Evolutionary conservation across 2,113 vertebrate species (phyloP).

Genomic region (Salvator merianae): DNA sequence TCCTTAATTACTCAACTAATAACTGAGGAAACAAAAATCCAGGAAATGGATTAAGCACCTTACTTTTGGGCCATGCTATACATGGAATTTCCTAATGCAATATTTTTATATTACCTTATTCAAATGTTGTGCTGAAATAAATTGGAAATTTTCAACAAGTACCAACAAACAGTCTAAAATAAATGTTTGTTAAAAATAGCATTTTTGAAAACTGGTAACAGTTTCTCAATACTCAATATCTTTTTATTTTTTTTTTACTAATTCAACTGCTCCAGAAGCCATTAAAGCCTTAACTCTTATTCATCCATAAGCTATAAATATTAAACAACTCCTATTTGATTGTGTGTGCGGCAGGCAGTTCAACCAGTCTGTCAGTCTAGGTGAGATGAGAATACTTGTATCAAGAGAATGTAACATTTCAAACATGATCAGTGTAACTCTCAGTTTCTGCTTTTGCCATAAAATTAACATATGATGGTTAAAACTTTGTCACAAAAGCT

Average conservation of each 20-base stretch:
- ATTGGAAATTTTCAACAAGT: slow-evolving; percentile 55
- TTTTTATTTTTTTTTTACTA: slow-evolving; percentile 32
- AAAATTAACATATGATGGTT: slow-evolving; percentile 28
- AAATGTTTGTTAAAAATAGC: slow-evolving; percentile 43
- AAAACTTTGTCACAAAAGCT: slow-evolving; percentile 60
- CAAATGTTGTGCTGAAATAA: slow-evolving; percentile 45
- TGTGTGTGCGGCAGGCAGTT: slow-evolving; percentile 53
- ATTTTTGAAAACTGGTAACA: slow-evolving; percentile 36
- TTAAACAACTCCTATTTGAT: slow-evolving; percentile 45
- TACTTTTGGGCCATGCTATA: slow-evolving; percentile 22
- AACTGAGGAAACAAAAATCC: slow-evolving; percentile 27
- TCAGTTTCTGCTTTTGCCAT: slow-evolving; percentile 18
- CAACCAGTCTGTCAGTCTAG: slow-evolving; percentile 59
- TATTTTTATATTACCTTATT: slow-evolving; percentile 27
- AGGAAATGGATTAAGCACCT: slow-evolving; percentile 36
- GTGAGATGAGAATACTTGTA: slow-evolving; percentile 71
- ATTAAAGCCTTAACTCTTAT: slow-evolving; percentile 54
- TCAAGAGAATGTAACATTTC: slow-evolving; percentile 22
- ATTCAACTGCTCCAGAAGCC: no score
- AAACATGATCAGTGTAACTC: slow-evolving; percentile 55
- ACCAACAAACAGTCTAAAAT: slow-evolving; percentile 42
- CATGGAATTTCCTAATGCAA: slow-evolving; percentile 39
- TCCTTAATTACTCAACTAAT: slow-evolving; percentile 32
- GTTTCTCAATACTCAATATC: slow-evolving; percentile 34
- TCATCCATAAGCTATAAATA: slow-evolving; percentile 54